Base-by-base conservation (phyloP, 64 coral and sea anemone genomes). In the Exaiptasia diaphana region DNA sequence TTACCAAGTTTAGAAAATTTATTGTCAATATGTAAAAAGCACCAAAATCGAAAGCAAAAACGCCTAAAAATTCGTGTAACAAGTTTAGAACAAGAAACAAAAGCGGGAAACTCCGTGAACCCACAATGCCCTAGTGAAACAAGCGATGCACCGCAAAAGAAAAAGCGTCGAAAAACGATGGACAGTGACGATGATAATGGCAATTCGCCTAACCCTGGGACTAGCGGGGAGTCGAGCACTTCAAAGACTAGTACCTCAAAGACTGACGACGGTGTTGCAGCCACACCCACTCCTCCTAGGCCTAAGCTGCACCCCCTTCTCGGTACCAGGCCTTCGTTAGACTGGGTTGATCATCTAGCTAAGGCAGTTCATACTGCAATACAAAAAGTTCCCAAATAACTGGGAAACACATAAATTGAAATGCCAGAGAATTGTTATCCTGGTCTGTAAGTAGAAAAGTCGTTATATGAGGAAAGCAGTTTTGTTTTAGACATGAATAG, bases 311-410 rank as follows among this genome's bases (percentile, higher is more conserved):
- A 49, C 4, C 52, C 84, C 17, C 35, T 87, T 20, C 65, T 74
- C 43, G 84, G 84, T n/a, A 38, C 84, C 0, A 77, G 74, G 38
- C 84, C 84, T 4, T 27, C 44, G 2, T 23, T 41, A 23, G 84
- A 87, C 55, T 87, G 84, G 73, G 61, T 87, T 25, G 84, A 87
- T 7, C 64, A 62, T 9, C 56, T 87, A 34, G 84, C 64, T 26
- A 87, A 87, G 20, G 73, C 84, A 22, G 71, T 87, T 21, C 84
- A 87, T 38, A 87, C 58, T 20, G 43, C 84, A 4, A 67, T 87
- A 21, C 31, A 56, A 10, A 87, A 87, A 78, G 59, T 87, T 32
- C 84, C 84, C 20, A 64, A 38, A 12, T 87, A 67, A 31, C 0
- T 12, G n/a, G 49, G 49, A 10, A n/a, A 12, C 10, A 10, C 49